These are phyloP conservation scores for Cartodere bifasciata DNA, from an alignment of 2,888 invertebrate genomes.

Conservation along the genomic window DNA sequence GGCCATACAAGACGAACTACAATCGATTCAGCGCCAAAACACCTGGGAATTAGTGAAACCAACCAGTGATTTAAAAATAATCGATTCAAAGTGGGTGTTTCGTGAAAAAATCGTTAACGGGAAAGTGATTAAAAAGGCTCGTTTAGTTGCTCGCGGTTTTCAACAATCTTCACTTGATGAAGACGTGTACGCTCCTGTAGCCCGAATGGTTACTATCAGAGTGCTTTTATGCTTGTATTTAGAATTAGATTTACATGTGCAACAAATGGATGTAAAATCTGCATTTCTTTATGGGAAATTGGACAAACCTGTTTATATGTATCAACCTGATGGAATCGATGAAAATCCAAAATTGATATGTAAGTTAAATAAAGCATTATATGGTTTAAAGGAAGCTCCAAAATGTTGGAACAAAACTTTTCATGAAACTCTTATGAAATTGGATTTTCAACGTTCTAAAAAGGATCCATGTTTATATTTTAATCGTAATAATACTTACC, in stretches of 20 bases:
- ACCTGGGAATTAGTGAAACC: constrained; percentile 15
- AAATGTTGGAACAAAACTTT: constrained; percentile 16
- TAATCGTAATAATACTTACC: constrained; percentile 11
- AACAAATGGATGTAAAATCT: constrained; percentile 13
- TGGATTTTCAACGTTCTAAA: constrained; percentile 14
- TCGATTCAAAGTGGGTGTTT: constrained; percentile 17
- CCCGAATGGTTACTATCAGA: constrained; percentile 17
- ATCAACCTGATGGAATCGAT: constrained; percentile 1
- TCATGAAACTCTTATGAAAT: constrained; percentile 9
- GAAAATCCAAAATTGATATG: constrained; percentile 8
- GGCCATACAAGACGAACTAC: constrained; percentile 15
- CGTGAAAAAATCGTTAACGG: constrained; percentile 13
- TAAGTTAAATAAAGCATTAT: constrained; percentile 13
- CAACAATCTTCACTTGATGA: constrained; percentile 12
- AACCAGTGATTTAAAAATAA: constrained; percentile 12
- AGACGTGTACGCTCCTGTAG: constrained; percentile 17
- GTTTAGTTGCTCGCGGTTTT: constrained; percentile 18
- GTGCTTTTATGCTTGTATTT: constrained; percentile 13
- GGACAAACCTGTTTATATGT: constrained; percentile 6
- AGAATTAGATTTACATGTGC: constrained; percentile 11
- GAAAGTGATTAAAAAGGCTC: constrained; percentile 13
- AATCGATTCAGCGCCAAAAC: constrained; percentile 13
- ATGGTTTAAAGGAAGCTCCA: constrained; percentile 14
- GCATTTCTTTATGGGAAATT: constrained; percentile 12
- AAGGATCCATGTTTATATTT: constrained; percentile 17